Conservation (phyloP, 2,113 vertebrate species). For the human (Homo sapiens) region DNA sequence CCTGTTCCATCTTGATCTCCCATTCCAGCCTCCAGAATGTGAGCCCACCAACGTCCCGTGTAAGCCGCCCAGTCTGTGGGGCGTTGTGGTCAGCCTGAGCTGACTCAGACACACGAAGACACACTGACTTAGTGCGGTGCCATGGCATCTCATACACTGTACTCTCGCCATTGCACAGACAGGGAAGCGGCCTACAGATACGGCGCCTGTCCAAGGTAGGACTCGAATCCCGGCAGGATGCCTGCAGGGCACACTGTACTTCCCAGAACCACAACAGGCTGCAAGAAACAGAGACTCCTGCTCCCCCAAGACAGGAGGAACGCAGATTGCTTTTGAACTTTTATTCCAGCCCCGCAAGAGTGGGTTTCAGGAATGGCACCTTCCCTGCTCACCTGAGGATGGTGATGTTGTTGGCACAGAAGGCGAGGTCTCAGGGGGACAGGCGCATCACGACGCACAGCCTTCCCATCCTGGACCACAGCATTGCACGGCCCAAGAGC, state of each 20-base stretch:
- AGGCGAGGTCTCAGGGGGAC: accelerated
- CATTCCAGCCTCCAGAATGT: background rate
- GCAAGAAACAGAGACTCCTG: accelerated
- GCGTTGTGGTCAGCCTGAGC: background rate
- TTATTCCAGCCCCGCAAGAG: accelerated
- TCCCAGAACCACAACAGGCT: background rate
- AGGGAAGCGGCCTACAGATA: accelerated
- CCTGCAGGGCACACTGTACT: accelerated
- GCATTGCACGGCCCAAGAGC: accelerated
- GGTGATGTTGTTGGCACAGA: accelerated
- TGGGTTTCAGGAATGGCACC: accelerated
- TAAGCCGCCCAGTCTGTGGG: background rate
- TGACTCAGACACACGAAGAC: accelerated
- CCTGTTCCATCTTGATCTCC: accelerated
- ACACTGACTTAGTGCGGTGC: no score
- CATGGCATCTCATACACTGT: accelerated
- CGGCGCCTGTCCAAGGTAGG: accelerated
- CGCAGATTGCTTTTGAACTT: accelerated
- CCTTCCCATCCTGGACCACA: background rate
- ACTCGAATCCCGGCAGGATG: accelerated
- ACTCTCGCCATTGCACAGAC: accelerated
- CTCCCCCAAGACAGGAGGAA: accelerated
- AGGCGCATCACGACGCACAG: background rate
- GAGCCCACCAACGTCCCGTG: accelerated
- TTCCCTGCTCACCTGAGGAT: background rate